phyloP scores from a whole-genome alignment of 2,113 vertebrate species.

The Nicator chloris region DNA sequence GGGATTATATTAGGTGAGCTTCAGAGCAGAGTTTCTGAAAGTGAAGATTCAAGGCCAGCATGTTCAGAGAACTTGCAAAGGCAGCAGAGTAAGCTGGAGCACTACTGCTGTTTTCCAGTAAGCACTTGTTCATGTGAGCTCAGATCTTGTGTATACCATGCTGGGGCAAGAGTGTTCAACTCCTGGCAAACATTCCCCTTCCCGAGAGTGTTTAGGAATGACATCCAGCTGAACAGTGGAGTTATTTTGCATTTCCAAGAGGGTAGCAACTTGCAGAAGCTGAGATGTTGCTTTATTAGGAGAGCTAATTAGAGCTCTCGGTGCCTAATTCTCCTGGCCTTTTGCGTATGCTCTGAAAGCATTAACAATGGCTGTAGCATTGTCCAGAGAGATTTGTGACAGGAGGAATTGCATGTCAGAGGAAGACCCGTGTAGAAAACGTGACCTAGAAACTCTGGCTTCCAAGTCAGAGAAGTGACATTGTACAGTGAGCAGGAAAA shows the following conservation, averaged over 20 bases:
- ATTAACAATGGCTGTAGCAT: not conserved
- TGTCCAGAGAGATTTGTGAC: not conserved
- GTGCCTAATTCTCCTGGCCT: not conserved
- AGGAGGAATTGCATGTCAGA: not conserved
- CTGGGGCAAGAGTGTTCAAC: not conserved
- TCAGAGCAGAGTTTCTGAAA: not conserved
- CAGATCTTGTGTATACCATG: not conserved
- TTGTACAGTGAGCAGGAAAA: not conserved
- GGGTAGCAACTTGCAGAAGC: not conserved
- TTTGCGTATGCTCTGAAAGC: not conserved
- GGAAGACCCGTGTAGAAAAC: not conserved
- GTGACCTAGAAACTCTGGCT: not conserved
- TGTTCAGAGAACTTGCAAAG: not conserved
- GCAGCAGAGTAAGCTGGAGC: fast-evolving
- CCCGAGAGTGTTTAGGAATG: not conserved
- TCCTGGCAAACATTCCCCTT: not conserved
- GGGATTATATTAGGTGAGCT: not conserved
- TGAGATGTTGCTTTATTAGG: not conserved
- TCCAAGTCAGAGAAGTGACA: not conserved
- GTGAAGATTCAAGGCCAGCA: not conserved
- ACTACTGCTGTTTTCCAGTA: not conserved
- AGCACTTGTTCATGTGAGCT: not conserved
- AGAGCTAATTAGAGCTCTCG: not conserved
- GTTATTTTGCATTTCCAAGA: not conserved
- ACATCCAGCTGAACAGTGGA: not conserved